Conservation (phyloP, 2,113 vertebrate species). For the Lontra canadensis region DNA sequence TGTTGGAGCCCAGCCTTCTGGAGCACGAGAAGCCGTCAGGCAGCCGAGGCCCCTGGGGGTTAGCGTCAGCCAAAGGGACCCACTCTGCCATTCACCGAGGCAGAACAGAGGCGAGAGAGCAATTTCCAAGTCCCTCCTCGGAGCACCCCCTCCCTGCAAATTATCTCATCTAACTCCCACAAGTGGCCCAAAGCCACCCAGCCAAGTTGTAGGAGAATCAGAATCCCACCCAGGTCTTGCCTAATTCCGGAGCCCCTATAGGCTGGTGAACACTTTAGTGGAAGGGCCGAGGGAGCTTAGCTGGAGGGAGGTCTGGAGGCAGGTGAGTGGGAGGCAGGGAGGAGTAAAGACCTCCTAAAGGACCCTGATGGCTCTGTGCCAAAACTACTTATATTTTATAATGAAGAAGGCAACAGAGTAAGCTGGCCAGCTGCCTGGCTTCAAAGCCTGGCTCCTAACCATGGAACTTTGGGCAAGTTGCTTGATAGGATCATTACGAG, state of each 20-base stretch:
- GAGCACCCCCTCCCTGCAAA: background rate
- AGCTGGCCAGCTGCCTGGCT: background rate
- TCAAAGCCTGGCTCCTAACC: background rate
- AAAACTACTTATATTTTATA: background rate
- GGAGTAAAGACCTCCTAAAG: background rate
- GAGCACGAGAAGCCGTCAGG: background rate
- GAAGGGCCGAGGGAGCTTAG: background rate
- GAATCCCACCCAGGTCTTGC: background rate
- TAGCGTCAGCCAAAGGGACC: background rate
- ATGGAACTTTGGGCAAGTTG: background rate
- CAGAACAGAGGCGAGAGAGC: background rate
- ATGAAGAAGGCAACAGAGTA: conserved; percentile 15
- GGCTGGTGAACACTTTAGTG: background rate
- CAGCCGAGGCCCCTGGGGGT: background rate
- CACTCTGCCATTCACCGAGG: background rate
- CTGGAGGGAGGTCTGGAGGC: background rate
- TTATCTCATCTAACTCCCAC: background rate
- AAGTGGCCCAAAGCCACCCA: background rate
- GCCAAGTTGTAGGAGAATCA: background rate
- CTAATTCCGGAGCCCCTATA: background rate
- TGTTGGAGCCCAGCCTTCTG: background rate
- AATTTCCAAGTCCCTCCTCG: background rate
- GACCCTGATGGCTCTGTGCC: background rate
- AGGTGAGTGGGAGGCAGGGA: background rate
- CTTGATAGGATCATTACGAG: background rate